phyloP scores from a whole-genome alignment of 2,888 invertebrate species.

The Drosophila barbarae region DNA sequence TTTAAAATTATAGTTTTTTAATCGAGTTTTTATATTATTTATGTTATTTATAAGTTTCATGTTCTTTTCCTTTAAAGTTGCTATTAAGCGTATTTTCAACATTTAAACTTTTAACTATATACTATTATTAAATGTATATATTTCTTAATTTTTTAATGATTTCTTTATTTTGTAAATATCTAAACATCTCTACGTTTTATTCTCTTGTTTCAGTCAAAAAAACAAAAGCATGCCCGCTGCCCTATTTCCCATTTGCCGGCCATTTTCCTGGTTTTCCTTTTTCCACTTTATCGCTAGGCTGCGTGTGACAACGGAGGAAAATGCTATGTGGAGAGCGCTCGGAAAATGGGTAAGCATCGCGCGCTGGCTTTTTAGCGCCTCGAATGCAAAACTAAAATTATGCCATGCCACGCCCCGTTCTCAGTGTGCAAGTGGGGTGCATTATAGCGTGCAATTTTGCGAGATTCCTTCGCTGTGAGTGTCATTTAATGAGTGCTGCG shows the following conservation, averaged over 20 bases:
- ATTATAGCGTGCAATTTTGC: constrained; percentile 70
- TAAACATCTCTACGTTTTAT: neutral
- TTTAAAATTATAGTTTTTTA: too few species aligned
- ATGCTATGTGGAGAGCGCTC: neutral
- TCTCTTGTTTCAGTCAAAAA: too few species aligned
- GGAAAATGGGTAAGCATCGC: constrained; percentile 15
- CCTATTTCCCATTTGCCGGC: constrained; percentile 1
- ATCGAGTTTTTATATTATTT: too few species aligned
- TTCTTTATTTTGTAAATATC: neutral
- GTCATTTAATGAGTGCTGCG: constrained; percentile 74
- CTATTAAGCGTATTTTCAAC: neutral
- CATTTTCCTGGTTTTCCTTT: neutral
- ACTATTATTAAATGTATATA: neutral
- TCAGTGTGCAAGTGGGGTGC: constrained; percentile 44
- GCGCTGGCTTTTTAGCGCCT: constrained; percentile 61
- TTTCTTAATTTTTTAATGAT: neutral
- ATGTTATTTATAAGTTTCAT: neutral
- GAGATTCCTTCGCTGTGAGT: constrained; percentile 59
- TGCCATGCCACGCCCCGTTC: constrained; percentile 65
- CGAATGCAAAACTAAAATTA: constrained; percentile 71
- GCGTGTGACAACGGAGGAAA: constrained; percentile 56
- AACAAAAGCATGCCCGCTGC: too few species aligned
- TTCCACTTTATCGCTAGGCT: constrained; percentile 30
- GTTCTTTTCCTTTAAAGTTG: neutral
- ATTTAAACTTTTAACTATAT: neutral